A percentile compares a stretch with the other conserved stretches of the same genome.
Conservation (phyloP, 2,113 vertebrate species). For the Burhinus oedicnemus region DNA sequence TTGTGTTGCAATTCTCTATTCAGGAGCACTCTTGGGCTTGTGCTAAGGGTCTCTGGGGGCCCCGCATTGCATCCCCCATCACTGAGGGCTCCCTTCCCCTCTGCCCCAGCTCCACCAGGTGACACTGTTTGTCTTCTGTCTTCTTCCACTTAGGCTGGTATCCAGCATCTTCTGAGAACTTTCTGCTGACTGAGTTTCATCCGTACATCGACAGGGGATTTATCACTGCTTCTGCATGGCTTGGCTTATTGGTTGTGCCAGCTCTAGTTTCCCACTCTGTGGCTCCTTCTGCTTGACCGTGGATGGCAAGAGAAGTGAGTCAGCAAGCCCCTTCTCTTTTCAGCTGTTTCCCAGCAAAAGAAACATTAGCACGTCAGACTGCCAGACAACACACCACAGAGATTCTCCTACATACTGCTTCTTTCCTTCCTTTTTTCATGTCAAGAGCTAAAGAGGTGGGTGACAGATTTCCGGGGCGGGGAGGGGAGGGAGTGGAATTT, state of each 20-base stretch:
- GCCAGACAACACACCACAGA: background rate
- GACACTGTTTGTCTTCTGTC: background rate
- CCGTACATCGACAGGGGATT: background rate
- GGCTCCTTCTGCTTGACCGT: background rate
- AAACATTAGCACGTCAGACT: background rate
- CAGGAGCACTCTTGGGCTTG: background rate
- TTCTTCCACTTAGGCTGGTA: background rate
- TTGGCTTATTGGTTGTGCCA: background rate
- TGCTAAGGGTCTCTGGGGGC: background rate
- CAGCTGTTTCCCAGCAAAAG: background rate
- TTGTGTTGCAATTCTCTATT: background rate
- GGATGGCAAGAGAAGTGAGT: background rate
- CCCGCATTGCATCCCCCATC: fast-evolving
- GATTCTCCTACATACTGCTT: background rate
- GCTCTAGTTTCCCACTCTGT: background rate
- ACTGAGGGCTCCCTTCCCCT: background rate
- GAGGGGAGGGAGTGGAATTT: background rate
- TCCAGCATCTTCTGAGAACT: background rate
- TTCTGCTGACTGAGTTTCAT: background rate
- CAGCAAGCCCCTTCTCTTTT: background rate
- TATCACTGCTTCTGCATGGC: background rate
- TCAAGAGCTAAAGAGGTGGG: background rate
- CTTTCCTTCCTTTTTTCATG: background rate
- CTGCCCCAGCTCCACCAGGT: background rate
- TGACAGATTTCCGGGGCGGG: background rate